A percentile compares a stretch with the other conserved stretches of the same genome.
These are phyloP conservation scores for Campylomormyrus numenius DNA, from an alignment of 2,113 vertebrate species.

Conservation along the genomic window DNA sequence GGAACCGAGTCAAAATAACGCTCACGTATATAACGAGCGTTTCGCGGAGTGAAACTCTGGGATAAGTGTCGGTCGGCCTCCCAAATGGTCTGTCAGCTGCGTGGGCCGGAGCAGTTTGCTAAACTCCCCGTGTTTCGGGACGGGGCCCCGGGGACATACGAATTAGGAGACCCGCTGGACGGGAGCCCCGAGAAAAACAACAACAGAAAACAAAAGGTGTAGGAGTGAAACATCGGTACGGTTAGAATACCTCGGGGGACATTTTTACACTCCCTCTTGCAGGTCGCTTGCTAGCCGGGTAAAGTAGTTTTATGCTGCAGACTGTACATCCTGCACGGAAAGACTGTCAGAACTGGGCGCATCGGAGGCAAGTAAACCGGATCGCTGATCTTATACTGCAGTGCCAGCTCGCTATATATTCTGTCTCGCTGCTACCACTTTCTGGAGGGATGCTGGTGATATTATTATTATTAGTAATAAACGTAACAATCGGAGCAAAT, in stretches of 20 bases:
- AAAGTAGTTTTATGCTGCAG: background rate
- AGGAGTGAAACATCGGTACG: background rate
- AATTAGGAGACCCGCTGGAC: slow-evolving; percentile 10
- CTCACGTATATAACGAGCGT: background rate
- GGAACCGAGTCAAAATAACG: background rate
- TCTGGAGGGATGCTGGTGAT: background rate
- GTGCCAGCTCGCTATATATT: background rate
- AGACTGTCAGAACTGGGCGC: background rate
- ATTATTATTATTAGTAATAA: background rate
- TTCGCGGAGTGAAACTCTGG: slow-evolving; percentile 9
- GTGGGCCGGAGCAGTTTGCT: background rate
- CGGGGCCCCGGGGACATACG: background rate
- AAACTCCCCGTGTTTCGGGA: background rate
- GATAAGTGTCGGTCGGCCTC: background rate
- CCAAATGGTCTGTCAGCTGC: background rate
- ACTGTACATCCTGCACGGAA: background rate
- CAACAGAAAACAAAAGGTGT: background rate
- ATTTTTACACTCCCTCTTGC: background rate
- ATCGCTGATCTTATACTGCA: background rate
- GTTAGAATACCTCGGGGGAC: background rate
- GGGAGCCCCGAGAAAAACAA: background rate
- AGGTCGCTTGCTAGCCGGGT: background rate
- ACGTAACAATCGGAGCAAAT: background rate
- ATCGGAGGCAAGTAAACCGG: background rate
- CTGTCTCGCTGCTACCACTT: background rate